Evolutionary conservation across 2,888 invertebrate genomes (phyloP), one percentile per base, ranked within the genome.

Genomic region (Ophonus ardosiacus): DNA sequence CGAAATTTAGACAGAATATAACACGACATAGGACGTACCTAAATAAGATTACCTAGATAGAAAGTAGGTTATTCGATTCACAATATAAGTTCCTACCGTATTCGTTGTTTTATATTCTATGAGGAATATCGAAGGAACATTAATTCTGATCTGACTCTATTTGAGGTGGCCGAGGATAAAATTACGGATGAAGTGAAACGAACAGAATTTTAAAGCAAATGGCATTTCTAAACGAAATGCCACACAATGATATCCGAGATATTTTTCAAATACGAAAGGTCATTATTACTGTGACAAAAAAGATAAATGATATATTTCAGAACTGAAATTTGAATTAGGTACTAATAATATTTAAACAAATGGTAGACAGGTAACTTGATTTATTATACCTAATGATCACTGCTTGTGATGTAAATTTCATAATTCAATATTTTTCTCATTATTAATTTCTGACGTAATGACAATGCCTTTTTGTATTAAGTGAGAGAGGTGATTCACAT

Each of bases 261-360:
- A 68, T 68, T 68, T 68, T 68, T 68, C 68, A 68, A 68, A 68
- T 68, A 68, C 68, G 38, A 68, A 68, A 15, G 68, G 68, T 68
- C 68, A 68, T 68, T 68, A 68, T 68, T 38, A 68, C 68, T 68
- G n/a, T 68, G 68, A 38, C 68, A 68, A 68, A 68, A 65, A 68
- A 68, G 68, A 68, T 68, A 68, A 68, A 68, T 68, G 68, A 68
- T 68, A 38, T 68, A 15, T 68, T 68, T 15, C 68, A 38, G 0
- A 15, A 31, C n/a, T 15, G 38, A 68, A 68, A 40, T 68, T 38
- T 68, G 38, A 38, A 68, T 68, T 68, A 68, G 38, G 68, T 68
- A 68, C 68, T 68, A 68, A 68, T 68, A 68, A 68, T 68, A 68
- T 68, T 68, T 68, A 68, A 68, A 68, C 68, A 68, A 68, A 68